Conservation (phyloP, 2,113 vertebrate genomes). For the Eulacestoma nigropectus region DNA sequence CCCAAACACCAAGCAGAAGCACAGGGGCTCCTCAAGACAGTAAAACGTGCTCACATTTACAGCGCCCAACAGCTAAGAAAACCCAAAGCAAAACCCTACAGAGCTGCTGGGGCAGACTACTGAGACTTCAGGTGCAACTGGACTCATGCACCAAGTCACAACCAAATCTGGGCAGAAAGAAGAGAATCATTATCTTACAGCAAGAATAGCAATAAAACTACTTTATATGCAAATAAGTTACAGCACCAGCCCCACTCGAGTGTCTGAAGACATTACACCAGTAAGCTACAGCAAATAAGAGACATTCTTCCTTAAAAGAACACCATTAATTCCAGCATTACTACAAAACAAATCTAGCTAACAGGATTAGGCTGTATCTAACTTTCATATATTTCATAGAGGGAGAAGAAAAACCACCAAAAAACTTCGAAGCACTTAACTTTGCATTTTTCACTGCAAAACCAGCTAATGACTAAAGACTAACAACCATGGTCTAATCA, state of each 20-base stretch:
- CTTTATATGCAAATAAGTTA: not conserved
- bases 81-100: not conserved
- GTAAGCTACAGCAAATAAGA: not conserved
- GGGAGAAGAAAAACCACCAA: not conserved
- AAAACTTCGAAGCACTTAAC: not conserved
- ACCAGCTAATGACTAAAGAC: not conserved
- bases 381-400: not conserved
- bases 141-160: not conserved
- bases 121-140: not conserved
- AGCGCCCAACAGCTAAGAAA: not conserved
- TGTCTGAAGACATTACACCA: not conserved
- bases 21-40: not conserved
- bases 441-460: not conserved
- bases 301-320: not conserved
- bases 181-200: not conserved
- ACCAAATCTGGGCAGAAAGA: not conserved
- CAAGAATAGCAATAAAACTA: not conserved
- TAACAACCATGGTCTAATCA: not conserved
- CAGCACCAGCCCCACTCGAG: not conserved
- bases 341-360: not conserved
- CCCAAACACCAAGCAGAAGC: not conserved
- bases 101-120: not conserved
- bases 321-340: not conserved
- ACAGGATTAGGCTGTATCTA: not conserved
- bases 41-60: rapidly evolving